phyloP scores from a whole-genome alignment of 2,797 vertebrate genomes.

The Myripristis jacobus region DNA sequence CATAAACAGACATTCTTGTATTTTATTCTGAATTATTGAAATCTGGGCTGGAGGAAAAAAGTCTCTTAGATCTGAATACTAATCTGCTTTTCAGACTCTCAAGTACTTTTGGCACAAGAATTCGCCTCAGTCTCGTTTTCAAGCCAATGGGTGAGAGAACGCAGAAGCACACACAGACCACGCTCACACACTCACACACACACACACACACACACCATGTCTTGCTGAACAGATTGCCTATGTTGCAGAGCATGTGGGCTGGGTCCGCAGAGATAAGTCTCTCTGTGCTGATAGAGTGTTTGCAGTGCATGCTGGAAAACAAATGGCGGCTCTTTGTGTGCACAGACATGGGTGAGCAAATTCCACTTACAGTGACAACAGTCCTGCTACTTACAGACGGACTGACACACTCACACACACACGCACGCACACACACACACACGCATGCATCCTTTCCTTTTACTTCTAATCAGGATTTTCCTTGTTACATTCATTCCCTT shows the following conservation, averaged over 20 bases:
- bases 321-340: slow-evolving; percentile 60
- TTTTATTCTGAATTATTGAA: neutral
- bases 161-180: slow-evolving; percentile 20
- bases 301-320: slow-evolving; percentile 61
- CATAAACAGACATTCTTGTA: neutral
- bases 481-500: too few species aligned
- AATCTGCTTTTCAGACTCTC: slow-evolving; percentile 39
- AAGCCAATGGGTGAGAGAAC: slow-evolving; percentile 64
- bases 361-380: slow-evolving; percentile 34
- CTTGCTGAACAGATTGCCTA: slow-evolving; percentile 82
- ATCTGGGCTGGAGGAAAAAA: slow-evolving; percentile 1
- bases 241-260: slow-evolving; percentile 83
- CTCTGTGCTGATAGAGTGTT: slow-evolving; percentile 84
- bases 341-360: slow-evolving; percentile 57
- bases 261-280: slow-evolving; percentile 81
- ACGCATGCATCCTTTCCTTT: neutral
- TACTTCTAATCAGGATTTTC: too few species aligned
- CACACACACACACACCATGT: slow-evolving; percentile 17
- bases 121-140: slow-evolving; percentile 46
- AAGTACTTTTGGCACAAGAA: slow-evolving; percentile 62
- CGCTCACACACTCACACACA: slow-evolving; percentile 2
- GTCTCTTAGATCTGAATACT: slow-evolving; percentile 10
- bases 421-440: neutral
- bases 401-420: slow-evolving; percentile 6
- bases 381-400: slow-evolving; percentile 25